A percentile compares a stretch with the other conserved stretches of the same genome.
Evolutionary conservation across 1,140 invertebrate genomes (phyloP).

Genomic region (Aleiodes sp.): DNA sequence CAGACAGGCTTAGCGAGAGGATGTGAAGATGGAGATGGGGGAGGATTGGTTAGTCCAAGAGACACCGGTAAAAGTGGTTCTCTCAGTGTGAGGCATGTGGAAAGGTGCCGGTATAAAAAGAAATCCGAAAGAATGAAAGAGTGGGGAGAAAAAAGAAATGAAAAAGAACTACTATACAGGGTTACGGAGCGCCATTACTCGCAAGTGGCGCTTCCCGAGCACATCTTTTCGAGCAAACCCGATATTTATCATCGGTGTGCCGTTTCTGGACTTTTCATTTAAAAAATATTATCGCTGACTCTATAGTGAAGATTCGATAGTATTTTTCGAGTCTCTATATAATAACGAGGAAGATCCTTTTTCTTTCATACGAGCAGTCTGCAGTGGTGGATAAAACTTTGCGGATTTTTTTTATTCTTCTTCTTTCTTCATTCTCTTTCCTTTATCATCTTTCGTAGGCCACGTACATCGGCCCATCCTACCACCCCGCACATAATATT

Average conservation of each 20-base stretch:
- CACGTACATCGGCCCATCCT: neutral
- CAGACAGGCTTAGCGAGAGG: neutral
- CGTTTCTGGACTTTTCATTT: constrained; percentile 45
- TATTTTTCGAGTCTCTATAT: neutral
- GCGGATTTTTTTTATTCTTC: neutral
- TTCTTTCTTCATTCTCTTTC: neutral
- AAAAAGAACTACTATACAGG: constrained; percentile 5
- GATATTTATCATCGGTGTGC: constrained; percentile 52
- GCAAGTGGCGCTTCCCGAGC: constrained; percentile 53
- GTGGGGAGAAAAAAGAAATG: neutral
- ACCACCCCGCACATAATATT: constrained; percentile 45
- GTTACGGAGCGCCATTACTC: constrained; percentile 48
- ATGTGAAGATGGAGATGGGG: constrained; percentile 3
- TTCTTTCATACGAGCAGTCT: neutral
- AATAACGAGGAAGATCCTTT: neutral
- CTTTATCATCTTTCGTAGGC: neutral
- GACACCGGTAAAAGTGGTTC: constrained; percentile 20
- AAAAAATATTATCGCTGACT: constrained; percentile 55
- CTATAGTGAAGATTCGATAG: constrained; percentile 24
- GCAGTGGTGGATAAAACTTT: neutral
- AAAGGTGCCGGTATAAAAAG: constrained; percentile 16
- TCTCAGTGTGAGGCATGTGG: neutral
- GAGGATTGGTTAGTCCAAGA: neutral
- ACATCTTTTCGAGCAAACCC: constrained; percentile 46
- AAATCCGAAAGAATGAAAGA: neutral